Evolutionary conservation across 2,113 vertebrate species (phyloP).

Genomic region (Corvus hawaiiensis): DNA sequence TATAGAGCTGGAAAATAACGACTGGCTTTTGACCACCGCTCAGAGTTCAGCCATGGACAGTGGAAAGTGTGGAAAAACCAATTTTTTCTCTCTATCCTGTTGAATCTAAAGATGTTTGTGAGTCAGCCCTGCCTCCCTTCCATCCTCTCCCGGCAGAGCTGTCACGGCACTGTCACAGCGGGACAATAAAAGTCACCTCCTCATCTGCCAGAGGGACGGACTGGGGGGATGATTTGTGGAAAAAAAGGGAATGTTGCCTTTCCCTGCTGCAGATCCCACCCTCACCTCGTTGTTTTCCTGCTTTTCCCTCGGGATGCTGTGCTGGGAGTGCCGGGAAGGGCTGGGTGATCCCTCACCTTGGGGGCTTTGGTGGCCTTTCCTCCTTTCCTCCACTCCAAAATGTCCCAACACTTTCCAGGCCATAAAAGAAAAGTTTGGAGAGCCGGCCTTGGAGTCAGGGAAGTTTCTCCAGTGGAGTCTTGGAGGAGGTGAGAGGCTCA

Average conservation of each 20-base stretch:
- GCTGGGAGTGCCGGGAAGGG: not conserved
- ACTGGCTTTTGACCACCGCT: not conserved
- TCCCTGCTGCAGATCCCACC: not conserved
- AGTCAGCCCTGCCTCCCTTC: not conserved
- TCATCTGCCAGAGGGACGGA: not conserved
- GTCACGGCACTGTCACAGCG: fast-evolving
- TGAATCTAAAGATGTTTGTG: not conserved
- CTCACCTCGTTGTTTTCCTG: fast-evolving
- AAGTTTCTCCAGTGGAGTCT: not conserved
- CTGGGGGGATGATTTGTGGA: not conserved
- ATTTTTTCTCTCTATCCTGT: not conserved
- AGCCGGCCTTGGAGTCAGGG: not conserved
- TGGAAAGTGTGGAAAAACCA: not conserved
- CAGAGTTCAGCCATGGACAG: not conserved
- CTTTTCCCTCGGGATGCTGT: not conserved
- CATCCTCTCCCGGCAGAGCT: not conserved
- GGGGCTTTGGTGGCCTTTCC: not conserved
- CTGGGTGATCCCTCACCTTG: fast-evolving
- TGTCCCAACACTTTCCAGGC: not conserved
- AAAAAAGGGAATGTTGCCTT: fast-evolving
- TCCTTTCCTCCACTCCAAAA: not conserved
- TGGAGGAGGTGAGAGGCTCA: fast-evolving
- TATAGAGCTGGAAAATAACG: not conserved
- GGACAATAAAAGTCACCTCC: not conserved
- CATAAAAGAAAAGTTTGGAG: not conserved